Base-by-base conservation (phyloP, 2,888 invertebrate genomes). In the Phytoseiulus persimilis region DNA sequence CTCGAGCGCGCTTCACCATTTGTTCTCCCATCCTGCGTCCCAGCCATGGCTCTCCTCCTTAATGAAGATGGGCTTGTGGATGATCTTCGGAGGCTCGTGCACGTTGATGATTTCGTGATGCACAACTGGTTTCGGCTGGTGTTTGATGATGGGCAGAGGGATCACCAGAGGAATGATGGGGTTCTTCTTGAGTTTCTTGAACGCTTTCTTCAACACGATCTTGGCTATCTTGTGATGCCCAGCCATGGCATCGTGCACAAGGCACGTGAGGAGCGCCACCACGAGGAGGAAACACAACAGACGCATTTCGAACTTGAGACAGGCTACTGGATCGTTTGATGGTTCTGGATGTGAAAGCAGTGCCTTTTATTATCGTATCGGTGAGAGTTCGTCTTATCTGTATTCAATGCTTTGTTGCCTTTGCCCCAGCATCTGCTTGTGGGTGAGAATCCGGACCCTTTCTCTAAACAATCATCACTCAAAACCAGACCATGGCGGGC, bases 391-490 rank as follows among this genome's bases (percentile, higher is more conserved):
- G 65, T 2, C 65, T 65, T 65, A 65, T 65, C 65, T 65, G 65
- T 65, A 65, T 65, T 65, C 65, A 14, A 28, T 65, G 65, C 65
- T 65, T 65, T 65, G 65, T 65, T 65, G 65, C 65, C 65, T 65
- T 65, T 65, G 65, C 65, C 28, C 18, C 18, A 14, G 65, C 65
- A 11, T 28, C 28, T 23, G 28, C 65, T 65, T 6, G 65, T 65
- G 65, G 65, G 65, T 65, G 65, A 65, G 65, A 65, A 65, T 65
- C 65, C 18, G 32, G 11, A 87, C 87, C 87, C 87, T 87, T 87
- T 87, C 87, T 87, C 87, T 87, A 87, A 87, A 87, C 33, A 87
- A 87, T 87, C 87, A 87, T 87, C 87, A 33, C 33, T 87, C 87
- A 87, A 87, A 87, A 87, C 33, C 87, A 33, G 87, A 11, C 11